phyloP scores from a whole-genome alignment of 1,140 invertebrate genomes.

The Trichoplusia ni region DNA sequence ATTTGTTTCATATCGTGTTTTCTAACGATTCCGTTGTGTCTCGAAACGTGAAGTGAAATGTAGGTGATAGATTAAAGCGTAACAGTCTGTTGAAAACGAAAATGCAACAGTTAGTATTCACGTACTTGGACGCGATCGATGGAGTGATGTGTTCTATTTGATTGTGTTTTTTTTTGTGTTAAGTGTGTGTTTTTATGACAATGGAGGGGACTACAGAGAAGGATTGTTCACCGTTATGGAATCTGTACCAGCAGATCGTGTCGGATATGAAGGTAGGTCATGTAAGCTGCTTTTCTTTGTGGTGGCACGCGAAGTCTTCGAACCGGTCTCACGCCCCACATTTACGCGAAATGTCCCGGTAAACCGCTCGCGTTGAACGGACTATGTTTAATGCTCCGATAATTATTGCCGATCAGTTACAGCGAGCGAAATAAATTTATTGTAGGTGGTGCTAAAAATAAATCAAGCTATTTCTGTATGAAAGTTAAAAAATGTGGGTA shows the following conservation, averaged over 20 bases:
- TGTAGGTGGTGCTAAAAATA: not conserved
- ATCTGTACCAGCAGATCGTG: constrained; percentile 79
- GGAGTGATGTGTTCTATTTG: constrained; percentile 56
- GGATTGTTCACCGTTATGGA: constrained; percentile 80
- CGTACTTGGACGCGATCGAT: constrained; percentile 52
- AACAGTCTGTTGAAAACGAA: constrained; percentile 47
- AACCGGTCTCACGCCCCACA: constrained; percentile 17
- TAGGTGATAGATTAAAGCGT: constrained; percentile 55
- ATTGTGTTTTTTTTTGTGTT: constrained; percentile 64
- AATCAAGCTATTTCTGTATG: too few species aligned
- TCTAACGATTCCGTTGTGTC: constrained; percentile 53
- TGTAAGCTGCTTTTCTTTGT: constrained; percentile 18
- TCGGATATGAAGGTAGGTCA: constrained; percentile 79
- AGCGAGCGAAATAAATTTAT: not conserved
- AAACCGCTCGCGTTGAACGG: constrained; percentile 55
- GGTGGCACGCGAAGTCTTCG: not conserved
- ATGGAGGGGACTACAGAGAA: constrained; percentile 80
- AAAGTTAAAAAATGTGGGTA: too few species aligned
- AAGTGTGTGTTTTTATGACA: constrained; percentile 63
- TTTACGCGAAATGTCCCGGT: constrained; percentile 53
- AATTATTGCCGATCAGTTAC: not conserved
- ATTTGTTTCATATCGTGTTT: constrained; percentile 73
- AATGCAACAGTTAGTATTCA: constrained; percentile 70
- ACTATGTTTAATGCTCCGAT: constrained; percentile 15
- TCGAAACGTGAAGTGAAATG: constrained; percentile 66